Conservation (phyloP, 2,113 vertebrate genomes). For the Lagopus muta region DNA sequence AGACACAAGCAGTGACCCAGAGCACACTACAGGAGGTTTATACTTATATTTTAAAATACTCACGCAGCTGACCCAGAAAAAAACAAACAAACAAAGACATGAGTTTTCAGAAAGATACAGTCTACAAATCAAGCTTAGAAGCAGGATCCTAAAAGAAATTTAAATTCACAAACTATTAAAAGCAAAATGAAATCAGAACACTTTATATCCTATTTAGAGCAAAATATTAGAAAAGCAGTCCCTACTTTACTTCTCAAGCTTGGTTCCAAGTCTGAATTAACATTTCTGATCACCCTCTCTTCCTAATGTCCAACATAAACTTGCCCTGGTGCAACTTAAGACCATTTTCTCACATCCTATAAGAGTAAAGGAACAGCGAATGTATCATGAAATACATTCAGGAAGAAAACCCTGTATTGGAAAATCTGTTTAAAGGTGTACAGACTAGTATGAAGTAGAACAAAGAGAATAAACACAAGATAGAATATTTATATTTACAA, state of each 20-base stretch:
- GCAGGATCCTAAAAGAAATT: neutral
- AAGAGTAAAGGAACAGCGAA: neutral
- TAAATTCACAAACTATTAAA: neutral
- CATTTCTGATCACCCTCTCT: neutral
- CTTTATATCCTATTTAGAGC: neutral
- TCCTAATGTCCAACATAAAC: neutral
- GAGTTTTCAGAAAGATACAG: neutral
- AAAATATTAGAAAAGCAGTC: neutral
- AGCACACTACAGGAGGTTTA: neutral
- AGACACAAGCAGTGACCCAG: neutral
- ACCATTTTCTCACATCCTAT: neutral
- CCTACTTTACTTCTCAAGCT: neutral
- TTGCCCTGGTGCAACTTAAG: neutral
- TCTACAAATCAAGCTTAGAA: neutral
- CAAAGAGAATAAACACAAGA: neutral
- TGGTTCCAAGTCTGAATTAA: neutral
- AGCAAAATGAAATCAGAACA: neutral
- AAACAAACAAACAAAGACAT: neutral
- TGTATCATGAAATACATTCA: neutral
- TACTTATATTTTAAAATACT: neutral
- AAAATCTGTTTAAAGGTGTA: neutral
- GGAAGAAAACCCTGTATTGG: neutral
- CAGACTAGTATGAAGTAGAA: neutral
- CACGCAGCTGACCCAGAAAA: neutral
- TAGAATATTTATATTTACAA: neutral